Evolutionary conservation across 2,888 invertebrate genomes (phyloP).

Genomic region (Lampropteryx suffumata): DNA sequence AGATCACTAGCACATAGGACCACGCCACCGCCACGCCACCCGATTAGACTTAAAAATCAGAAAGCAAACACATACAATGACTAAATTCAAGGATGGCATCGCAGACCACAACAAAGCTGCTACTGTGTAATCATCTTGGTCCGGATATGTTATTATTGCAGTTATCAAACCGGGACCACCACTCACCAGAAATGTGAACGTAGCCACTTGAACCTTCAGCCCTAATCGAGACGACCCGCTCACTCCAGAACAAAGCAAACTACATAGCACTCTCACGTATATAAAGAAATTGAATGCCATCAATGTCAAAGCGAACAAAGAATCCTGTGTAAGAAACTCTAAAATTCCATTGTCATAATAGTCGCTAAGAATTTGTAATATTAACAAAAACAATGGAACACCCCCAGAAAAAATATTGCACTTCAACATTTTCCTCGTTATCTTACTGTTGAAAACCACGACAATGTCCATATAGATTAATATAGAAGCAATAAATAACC

Average conservation of each 20-base stretch:
- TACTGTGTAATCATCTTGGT: not conserved
- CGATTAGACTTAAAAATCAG: conserved; percentile 22
- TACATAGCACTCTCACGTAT: conserved; percentile 8
- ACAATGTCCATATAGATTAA: conserved; percentile 31
- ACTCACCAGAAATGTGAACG: conserved; percentile 4
- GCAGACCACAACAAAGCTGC: not conserved
- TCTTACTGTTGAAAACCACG: conserved; percentile 21
- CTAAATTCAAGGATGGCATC: conserved; percentile 7
- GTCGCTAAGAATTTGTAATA: conserved; percentile 7
- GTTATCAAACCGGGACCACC: conserved; percentile 14
- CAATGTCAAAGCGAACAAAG: conserved; percentile 4
- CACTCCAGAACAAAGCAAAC: conserved; percentile 9
- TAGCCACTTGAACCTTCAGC: conserved; percentile 16
- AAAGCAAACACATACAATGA: conserved; percentile 11
- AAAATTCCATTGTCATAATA: not conserved
- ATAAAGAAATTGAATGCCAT: conserved; percentile 13
- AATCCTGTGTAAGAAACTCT: conserved; percentile 4
- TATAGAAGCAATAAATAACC: conserved; percentile 24
- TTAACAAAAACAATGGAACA: conserved; percentile 4
- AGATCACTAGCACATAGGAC: not conserved
- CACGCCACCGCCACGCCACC: conserved; percentile 13
- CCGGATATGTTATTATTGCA: conserved; percentile 1
- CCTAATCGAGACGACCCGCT: conserved; percentile 4
- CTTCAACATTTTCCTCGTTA: conserved; percentile 23
- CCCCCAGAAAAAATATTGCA: conserved; percentile 28